phyloP scores from a whole-genome alignment of 2,888 invertebrate genomes.

The Trimorus sp. region DNA sequence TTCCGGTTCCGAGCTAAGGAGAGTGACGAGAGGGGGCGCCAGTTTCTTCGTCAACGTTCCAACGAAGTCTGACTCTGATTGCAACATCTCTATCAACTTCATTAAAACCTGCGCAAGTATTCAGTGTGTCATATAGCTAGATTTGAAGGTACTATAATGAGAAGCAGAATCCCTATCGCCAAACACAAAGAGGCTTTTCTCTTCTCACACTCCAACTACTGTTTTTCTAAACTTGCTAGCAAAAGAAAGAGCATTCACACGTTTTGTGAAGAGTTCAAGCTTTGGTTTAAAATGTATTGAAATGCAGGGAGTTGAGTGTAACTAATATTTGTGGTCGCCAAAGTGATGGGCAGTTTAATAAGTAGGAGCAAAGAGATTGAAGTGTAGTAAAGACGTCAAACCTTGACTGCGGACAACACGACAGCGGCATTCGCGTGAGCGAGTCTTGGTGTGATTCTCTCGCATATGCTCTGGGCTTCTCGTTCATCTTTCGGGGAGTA shows the following conservation, averaged over 20 bases:
- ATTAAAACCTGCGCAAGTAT: conserved; percentile 87
- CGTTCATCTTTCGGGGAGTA: conserved; percentile 98
- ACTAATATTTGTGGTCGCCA: too few relatives aligned
- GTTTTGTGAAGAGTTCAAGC: too few relatives aligned
- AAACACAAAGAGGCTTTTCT: too few relatives aligned
- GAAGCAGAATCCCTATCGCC: too few relatives aligned
- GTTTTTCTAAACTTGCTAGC: too few relatives aligned
- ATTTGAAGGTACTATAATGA: too few relatives aligned
- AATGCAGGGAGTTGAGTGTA: too few relatives aligned
- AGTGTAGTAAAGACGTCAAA: conserved; percentile 74
- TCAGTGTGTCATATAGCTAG: not conserved
- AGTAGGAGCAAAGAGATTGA: too few relatives aligned
- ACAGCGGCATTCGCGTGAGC: conserved; percentile 99
- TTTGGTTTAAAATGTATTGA: too few relatives aligned
- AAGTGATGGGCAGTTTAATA: too few relatives aligned
- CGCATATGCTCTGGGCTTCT: conserved; percentile 99
- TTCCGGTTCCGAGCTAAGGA: conserved; percentile 98
- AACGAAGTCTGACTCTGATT: conserved; percentile 96
- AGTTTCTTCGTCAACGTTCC: conserved; percentile 96
- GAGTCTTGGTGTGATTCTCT: conserved; percentile 97
- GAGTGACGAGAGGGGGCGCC: conserved; percentile 98
- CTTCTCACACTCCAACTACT: too few relatives aligned
- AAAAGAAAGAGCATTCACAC: too few relatives aligned
- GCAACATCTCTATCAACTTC: conserved; percentile 99
- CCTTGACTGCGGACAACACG: conserved; percentile 98